Evolutionary conservation across 1,140 invertebrate genomes (phyloP), one percentile per base, ranked within the genome.

Genomic region (Rhopalosiphum maidis): DNA sequence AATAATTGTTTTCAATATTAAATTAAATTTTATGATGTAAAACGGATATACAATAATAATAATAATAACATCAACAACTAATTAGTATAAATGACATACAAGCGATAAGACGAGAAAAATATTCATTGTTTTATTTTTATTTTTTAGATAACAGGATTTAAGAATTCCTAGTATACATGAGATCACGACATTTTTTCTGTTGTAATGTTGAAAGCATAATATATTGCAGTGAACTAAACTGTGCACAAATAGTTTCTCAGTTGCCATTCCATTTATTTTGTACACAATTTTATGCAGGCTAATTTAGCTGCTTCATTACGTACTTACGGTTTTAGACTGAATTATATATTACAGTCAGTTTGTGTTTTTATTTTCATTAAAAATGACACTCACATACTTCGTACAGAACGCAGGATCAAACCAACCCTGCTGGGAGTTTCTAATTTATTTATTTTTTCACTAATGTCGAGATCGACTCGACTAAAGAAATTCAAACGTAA

Each of bases 261-360:
- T 35, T 87, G 86, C 48, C 21, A 35, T 87, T 18, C 15, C 43
- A 48, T 87, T n/a, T 87, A 35, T 87, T 87, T 48, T 35, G 18
- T 30, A 48, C 48, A 51, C n/a, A 35, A 35, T 87, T 87, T n/a
- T 87, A 51, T n/a, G 46, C 43, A 30, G 41, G 25, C 30, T 87
- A 87, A 87, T 87, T 87, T 48, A 87, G 46, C 25, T 51, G 30
- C 43, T 87, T 87, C 86, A 48, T 87, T 87, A 51, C 25, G 25
- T 87, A 30, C 25, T 11, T 35, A 41, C 86, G 46, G 48, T 30
- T 87, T 87, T 87, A 51, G 30, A 85, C 9, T 21, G 85, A 48
- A 48, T 87, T 51, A 87, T 87, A 87, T 51, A 87, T 87, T 87
- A 37, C 30, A 48, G 21, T 87, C 86, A 22, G 43, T 87, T 51